Conservation (phyloP, 2,888 invertebrate genomes). For the Meandrusa payeni region DNA sequence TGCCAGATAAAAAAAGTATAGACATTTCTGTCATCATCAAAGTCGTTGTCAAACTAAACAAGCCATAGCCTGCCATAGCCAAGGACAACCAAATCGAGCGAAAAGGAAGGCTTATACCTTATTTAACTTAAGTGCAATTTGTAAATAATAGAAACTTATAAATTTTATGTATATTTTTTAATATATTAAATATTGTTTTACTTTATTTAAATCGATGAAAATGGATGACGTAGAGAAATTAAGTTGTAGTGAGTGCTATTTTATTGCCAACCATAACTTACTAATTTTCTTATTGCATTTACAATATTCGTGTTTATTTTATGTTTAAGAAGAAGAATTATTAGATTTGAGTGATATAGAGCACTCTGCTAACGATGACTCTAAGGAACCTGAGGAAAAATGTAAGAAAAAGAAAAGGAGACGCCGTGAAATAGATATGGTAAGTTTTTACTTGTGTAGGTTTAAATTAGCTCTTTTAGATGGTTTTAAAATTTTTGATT, state of each 20-base stretch:
- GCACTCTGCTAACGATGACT: conserved; percentile 64
- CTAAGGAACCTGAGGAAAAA: conserved; percentile 59
- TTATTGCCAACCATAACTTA: not conserved
- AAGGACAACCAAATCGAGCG: too few species aligned
- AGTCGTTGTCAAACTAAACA: not conserved
- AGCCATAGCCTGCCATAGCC: too few species aligned
- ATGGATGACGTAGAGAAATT: conserved; percentile 69
- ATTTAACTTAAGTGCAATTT: too few species aligned
- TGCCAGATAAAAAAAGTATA: too few species aligned
- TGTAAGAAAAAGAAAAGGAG: conserved; percentile 62
- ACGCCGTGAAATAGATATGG: conserved; percentile 73
- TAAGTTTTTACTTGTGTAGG: too few species aligned
- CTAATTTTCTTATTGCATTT: too few species aligned
- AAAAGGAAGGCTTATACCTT: too few species aligned
- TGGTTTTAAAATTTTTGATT: too few species aligned
- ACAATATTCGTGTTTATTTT: conserved; percentile 4
- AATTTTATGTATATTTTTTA: too few species aligned
- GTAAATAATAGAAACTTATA: too few species aligned
- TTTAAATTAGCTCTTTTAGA: too few species aligned
- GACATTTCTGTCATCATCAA: too few species aligned
- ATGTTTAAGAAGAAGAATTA: conserved; percentile 56
- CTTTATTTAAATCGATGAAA: conserved; percentile 5
- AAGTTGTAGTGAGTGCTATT: conserved; percentile 65
- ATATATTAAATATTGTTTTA: not conserved
- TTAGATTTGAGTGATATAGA: conserved; percentile 71